Evolutionary conservation across 92 coral and sea anemone genomes (phyloP), one percentile per base, ranked within the genome.

Genomic region (Blastomussa wellsi): DNA sequence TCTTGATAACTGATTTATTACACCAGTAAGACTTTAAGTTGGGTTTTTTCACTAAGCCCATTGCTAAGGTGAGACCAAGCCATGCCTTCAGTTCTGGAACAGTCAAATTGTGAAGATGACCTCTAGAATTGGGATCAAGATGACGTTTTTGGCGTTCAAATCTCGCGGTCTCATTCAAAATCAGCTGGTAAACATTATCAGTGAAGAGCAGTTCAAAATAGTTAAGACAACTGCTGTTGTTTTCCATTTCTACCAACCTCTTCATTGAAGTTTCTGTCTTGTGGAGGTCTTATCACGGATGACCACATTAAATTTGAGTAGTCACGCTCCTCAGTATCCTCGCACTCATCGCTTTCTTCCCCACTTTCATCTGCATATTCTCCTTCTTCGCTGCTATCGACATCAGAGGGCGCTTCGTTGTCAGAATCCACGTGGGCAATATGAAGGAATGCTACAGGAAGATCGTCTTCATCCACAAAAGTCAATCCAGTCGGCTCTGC

Each of bases 21-120:
- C 75, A 74, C 84, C 78, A 89, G 81, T 89, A 86, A 16, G 73
- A 78, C 83, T 81, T 82, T 14, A 87, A 37, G 74, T 44, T 73
- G 59, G 68, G 53, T 80, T 81, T 81, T 73, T 89, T 85, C 24
- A 70, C 89, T 80, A 79, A 80, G 72, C 90, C 90, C 86, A 89
- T 86, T 10, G 90, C 64, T 75, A 85, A 84, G 48, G 88, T 85
- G 72, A 85, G 73, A 71, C 89, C 86, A 53, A 85, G 82, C 66
- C 75, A 87, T 80, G 79, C 79, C 78, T 67, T 77, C 74, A 78
- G 84, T 57, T 78, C 93, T 77, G 88, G 80, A 74, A 74, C 71
- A 81, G 72, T 84, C 28, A 84, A 84, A 74, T 84, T 68, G 60
- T 84, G 87, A 37, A 84, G 87, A 84, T 84, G 76, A 69, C 87